Base-by-base conservation (phyloP, 2,888 invertebrate genomes). In the Stenoptilia bipunctidactyla region DNA sequence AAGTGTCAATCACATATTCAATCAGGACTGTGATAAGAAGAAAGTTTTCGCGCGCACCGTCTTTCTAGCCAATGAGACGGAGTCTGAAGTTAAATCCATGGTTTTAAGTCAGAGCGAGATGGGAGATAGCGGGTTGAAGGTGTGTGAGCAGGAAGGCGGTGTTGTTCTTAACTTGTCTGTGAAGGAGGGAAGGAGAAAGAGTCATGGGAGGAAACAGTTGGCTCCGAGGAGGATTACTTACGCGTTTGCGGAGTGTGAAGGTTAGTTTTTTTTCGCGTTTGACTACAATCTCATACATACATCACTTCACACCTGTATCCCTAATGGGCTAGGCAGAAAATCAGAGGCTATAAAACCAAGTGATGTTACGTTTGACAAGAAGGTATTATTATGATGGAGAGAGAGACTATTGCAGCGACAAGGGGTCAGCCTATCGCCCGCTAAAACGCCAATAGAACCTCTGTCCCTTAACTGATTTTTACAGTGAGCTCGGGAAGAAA, bases 1-100 rank as follows among this genome's bases (percentile, higher is more conserved):
- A 30, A 77, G 76, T 34, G 82, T 82, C 0, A 79, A 77, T 33
- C 80, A 80, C 20, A 70, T 82, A 10, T 82, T 61, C 40, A 77
- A 69, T 44, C 59, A 54, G 1, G 66, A 58, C 1, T 44, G 46
- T 1, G 45, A 45, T 36, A 66, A 66, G 40, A 75, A 68, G 39
- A 70, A 66, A 33, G 61, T 80, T 0, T 67, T 63, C 13, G 82
- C 82, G 0, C 80, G 77, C 53, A 82, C 82, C 0, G 73, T 83
- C 27, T 82, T 80, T 43, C 60, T 79, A 13, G 52, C 61, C 1
- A 65, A 65, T 15, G 66, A 64, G 5, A 58, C 53, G 13, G 44
- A 55, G 15, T 60, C 59, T 34, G 49, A 55, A 43, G 54, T 65
- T 2, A 59, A 58, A 13, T 53, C 53, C 41, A 53, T 64, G 53